phyloP scores from a whole-genome alignment of 2,797 vertebrate species.

The Lepilemur ruficaudatus region DNA sequence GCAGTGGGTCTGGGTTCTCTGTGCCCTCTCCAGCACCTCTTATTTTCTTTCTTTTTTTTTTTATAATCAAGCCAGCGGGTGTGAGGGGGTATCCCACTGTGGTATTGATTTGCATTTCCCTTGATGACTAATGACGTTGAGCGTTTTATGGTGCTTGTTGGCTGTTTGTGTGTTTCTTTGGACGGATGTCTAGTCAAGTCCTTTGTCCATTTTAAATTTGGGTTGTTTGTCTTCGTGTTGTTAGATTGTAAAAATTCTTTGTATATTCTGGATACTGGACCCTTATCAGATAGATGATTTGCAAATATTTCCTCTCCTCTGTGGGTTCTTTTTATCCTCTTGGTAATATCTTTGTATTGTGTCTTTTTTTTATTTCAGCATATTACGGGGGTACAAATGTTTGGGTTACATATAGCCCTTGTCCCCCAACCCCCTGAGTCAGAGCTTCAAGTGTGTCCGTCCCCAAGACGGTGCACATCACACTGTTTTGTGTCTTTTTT shows the following conservation, averaged over 20 bases:
- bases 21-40: too few relatives aligned
- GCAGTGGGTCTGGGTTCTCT: neutral
- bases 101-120: neutral
- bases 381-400: too few relatives aligned
- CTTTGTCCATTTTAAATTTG: neutral
- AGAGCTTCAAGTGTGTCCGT: too few relatives aligned
- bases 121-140: neutral
- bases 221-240: neutral
- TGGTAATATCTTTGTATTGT: neutral
- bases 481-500: too few relatives aligned
- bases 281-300: neutral
- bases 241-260: neutral
- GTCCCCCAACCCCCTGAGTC: too few relatives aligned
- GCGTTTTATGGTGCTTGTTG: neutral
- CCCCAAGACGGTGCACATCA: too few relatives aligned
- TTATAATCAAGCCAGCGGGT: too few relatives aligned
- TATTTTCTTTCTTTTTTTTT: neutral
- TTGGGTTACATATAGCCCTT: too few relatives aligned
- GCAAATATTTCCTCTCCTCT: neutral
- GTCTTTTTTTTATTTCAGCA: too few relatives aligned
- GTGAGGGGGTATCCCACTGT: neutral
- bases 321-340: neutral
- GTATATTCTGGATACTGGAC: neutral
- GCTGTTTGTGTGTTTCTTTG: neutral
- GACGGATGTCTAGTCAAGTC: neutral